These are phyloP conservation scores for Chrysolina americana DNA, from an alignment of 2,888 invertebrate genomes.

Conservation along the genomic window DNA sequence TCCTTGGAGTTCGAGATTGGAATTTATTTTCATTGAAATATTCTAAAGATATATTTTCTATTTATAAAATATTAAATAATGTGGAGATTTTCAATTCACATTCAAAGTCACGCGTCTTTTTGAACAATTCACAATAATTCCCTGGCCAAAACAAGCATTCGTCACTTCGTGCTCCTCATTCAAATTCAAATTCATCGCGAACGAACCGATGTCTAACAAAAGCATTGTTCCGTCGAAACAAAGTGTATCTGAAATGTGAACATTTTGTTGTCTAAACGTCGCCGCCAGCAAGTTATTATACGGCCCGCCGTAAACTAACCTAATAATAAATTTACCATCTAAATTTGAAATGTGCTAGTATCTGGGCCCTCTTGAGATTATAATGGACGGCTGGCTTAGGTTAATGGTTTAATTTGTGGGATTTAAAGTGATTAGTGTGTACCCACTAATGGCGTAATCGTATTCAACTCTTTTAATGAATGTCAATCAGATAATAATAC, in stretches of 20 bases:
- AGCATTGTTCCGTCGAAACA: conserved; percentile 1
- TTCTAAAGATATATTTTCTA: neutral
- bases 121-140: neutral
- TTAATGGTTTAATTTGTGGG: conserved; percentile 12
- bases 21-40: too few relatives aligned
- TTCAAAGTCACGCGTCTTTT: neutral
- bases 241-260: conserved; percentile 7
- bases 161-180: neutral
- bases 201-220: neutral
- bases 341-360: conserved; percentile 18
- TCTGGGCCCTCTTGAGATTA: conserved; percentile 16
- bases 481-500: too few relatives aligned
- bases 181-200: conserved; percentile 3
- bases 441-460: neutral
- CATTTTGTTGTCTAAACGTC: conserved; percentile 21
- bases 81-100: neutral
- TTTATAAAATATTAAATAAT: neutral
- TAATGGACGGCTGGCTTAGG: conserved; percentile 14
- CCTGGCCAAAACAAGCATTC: neutral
- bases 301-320: conserved; percentile 17
- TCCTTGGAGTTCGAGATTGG: too few relatives aligned
- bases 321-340: conserved; percentile 20
- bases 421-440: conserved; percentile 6
- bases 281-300: conserved; percentile 7
- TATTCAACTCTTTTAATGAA: neutral